Base-by-base conservation (phyloP, 1,140 invertebrate genomes). In the Ceratosolen solmsi region DNA sequence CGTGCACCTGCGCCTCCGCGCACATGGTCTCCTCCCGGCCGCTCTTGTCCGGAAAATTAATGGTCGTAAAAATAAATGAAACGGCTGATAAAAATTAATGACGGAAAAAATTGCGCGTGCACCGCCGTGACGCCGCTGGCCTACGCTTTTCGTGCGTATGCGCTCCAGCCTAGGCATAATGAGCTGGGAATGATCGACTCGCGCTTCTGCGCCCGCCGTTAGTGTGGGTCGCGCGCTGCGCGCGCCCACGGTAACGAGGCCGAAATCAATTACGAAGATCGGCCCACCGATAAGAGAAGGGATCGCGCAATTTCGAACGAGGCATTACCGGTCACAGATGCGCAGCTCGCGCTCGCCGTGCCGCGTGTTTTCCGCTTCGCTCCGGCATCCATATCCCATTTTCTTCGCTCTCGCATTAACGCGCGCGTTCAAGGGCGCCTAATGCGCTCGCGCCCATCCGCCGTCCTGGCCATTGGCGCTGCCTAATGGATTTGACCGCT, bases 61-160 rank as follows among this genome's bases (percentile, higher is more conserved):
- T 82, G 73, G 27, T 77, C 80, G 65, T 82, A 76, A 82, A 82
- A 82, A 71, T 76, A 77, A 82, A 82, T 82, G 80, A 51, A 71
- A 82, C 73, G 80, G n/a, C 80, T 82, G 80, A 77, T 82, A 82
- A 82, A 82, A 82, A 82, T 82, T 82, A 82, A 82, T 82, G 80
- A 82, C 51, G 63, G 73, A 76, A 76, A 77, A 76, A 82, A 82
- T 82, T 82, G 80, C 58, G 65, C 78, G 56, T 75, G 56, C 49
- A 71, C 65, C 27, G 60, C 0, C 41, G 41, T 78, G 77, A 68
- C 76, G 76, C 1, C 30, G 3, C 70, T 72, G 3, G 17, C 17
- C 46, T 72, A 30, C n/a, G n/a, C 51, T 38, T 46, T 71, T 41
- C 68, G 68, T 22, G 27, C n/a, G 33, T 13, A 51, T n/a, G 63